These are phyloP conservation scores for Reinhardtius hippoglossoides DNA, from an alignment of 2,113 vertebrate species.

Conservation along the genomic window DNA sequence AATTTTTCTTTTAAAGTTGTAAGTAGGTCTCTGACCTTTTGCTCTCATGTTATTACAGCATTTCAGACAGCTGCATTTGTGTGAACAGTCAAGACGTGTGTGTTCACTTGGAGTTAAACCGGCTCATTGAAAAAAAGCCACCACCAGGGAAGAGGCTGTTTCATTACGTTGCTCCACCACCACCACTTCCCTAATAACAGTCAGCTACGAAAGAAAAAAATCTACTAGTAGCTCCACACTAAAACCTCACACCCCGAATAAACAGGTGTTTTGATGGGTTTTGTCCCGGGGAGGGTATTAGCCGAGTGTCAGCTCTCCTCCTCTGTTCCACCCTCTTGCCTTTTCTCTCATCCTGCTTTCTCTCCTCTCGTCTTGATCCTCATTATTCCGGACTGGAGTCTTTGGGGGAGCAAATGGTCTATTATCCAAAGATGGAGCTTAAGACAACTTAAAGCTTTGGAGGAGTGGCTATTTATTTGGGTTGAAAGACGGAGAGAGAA, in stretches of 20 bases:
- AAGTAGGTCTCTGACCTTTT: too few relatives aligned
- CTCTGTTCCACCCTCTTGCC: constrained; percentile 60
- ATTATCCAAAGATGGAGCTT: constrained; percentile 78
- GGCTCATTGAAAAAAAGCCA: background rate
- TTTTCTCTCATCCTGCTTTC: constrained; percentile 64
- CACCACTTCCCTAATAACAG: background rate
- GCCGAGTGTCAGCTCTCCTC: constrained; percentile 51
- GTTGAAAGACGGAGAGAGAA: constrained; percentile 65
- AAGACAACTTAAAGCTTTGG: constrained; percentile 75
- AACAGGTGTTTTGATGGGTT: constrained; percentile 69
- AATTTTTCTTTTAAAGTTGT: too few relatives aligned
- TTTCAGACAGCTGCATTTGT: background rate
- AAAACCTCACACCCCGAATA: constrained; percentile 36
- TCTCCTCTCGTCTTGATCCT: constrained; percentile 70
- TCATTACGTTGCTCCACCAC: constrained; percentile 32
- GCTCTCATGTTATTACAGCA: background rate
- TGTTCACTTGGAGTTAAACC: background rate
- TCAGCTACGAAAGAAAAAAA: constrained; percentile 14
- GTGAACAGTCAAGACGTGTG: background rate
- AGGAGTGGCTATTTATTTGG: constrained; percentile 76
- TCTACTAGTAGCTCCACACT: constrained; percentile 18
- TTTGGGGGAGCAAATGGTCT: constrained; percentile 67
- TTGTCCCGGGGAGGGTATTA: constrained; percentile 61
- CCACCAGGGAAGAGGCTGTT: constrained; percentile 11
- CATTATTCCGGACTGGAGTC: constrained; percentile 74